Evolutionary conservation across 2,113 vertebrate species (phyloP).

Genomic region (Embiotoca jacksoni): DNA sequence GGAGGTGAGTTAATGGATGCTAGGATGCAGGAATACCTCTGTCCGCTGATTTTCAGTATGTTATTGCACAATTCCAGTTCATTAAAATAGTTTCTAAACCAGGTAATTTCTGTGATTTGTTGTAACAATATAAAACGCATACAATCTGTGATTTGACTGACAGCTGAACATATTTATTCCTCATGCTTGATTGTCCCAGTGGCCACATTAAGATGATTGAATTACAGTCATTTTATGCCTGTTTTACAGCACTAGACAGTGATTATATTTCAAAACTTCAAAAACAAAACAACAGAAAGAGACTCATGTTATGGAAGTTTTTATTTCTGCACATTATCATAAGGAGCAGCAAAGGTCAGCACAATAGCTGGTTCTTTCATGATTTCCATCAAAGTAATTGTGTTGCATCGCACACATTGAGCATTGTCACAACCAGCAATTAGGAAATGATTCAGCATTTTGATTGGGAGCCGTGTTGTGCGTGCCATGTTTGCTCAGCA

Average conservation of each 20-base stretch:
- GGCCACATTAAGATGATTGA: constrained; percentile 9
- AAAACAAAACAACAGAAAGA: not conserved
- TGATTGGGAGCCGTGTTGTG: constrained; percentile 75
- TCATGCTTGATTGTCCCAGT: constrained; percentile 14
- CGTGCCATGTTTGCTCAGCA: constrained; percentile 65
- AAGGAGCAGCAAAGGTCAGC: constrained; percentile 23
- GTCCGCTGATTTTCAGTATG: constrained; percentile 44
- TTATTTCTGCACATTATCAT: constrained; percentile 1
- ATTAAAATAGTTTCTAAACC: constrained; percentile 23
- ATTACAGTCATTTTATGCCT: not conserved
- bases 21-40: constrained; percentile 29
- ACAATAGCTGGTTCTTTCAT: constrained; percentile 25
- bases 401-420: constrained; percentile 54
- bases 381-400: constrained; percentile 51
- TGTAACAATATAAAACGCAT: not conserved
- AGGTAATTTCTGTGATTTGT: constrained; percentile 6
- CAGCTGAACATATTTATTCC: not conserved
- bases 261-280: constrained; percentile 21
- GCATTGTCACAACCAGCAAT: constrained; percentile 66
- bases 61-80: constrained; percentile 15
- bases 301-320: not conserved
- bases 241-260: not conserved
- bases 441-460: constrained; percentile 74
- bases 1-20: constrained; percentile 26
- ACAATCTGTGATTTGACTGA: constrained; percentile 11